Percentiles rank a stretch among this genome's conserved stretches.
Conservation (phyloP, 1,140 invertebrate species). For the Parasteatoda tepidariorum region DNA sequence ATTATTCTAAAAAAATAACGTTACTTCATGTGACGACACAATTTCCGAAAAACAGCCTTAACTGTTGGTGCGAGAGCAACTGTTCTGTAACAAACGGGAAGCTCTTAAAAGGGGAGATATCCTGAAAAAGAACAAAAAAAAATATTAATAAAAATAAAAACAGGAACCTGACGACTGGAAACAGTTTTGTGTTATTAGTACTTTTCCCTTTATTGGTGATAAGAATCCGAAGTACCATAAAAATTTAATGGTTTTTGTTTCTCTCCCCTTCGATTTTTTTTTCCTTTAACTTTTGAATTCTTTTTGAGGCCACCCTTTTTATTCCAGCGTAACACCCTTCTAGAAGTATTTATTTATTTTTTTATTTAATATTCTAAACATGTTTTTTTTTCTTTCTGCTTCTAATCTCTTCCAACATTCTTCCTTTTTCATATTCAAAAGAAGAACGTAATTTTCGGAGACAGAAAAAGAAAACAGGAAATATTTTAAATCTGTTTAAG, state of each 20-base stretch:
- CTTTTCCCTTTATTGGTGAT: constrained; percentile 59
- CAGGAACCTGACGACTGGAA: constrained; percentile 25
- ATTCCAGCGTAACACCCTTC: background rate
- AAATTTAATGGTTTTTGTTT: constrained; percentile 48
- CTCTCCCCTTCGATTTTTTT: constrained; percentile 7
- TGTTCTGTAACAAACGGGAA: background rate
- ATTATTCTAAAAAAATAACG: no score
- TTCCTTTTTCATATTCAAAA: constrained; percentile 5
- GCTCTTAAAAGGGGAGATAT: no score
- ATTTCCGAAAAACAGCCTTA: no score
- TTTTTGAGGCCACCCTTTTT: background rate
- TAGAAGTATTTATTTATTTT: no score
- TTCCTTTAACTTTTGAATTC: background rate
- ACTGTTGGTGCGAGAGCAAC: no score
- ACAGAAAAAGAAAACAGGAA: constrained; percentile 43
- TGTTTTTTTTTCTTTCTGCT: background rate
- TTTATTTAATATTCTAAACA: no score
- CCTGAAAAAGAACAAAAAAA: background rate
- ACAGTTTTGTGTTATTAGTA: constrained; percentile 56
- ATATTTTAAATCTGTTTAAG: constrained; percentile 38
- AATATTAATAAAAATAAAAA: background rate
- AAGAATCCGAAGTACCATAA: constrained; percentile 47
- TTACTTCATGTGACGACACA: no score
- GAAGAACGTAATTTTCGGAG: constrained; percentile 25
- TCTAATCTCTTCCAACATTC: background rate